Base-by-base conservation (phyloP, 2,888 invertebrate species). In the Shargacucullia verbasci region DNA sequence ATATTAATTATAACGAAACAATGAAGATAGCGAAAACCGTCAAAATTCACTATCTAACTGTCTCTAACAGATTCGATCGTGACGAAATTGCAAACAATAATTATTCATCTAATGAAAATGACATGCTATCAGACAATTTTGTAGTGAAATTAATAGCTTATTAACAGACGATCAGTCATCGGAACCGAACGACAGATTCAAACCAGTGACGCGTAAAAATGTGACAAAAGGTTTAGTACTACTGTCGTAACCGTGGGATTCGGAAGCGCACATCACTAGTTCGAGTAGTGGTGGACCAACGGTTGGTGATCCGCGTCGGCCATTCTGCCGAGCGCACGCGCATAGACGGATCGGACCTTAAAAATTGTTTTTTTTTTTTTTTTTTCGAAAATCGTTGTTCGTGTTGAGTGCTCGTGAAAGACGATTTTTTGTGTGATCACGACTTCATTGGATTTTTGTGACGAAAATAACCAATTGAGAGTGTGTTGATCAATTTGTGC, bases 291-390 rank as follows among this genome's bases (percentile, higher is more conserved):
- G 83, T 82, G 82, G 83, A 64, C 82, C 78, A 79, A 79, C 79
- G 80, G 82, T 80, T 85, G 83, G 79, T 84, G 82, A 87, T 86
- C 85, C 83, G 84, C 82, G 81, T 77, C 78, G 82, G 84, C 83
- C 85, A 89, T 86, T 88, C 82, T 59, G 82, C 71, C 59, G 75
- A 68, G 83, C 83, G 85, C 80, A 63, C 83, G 84, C 85, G 82
- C 73, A 62, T 39, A 50, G 63, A 63, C 59, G 73, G 68, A 76
- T 73, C 72, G 70, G 72, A 66, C 65, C 65, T 67, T 63, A 50
- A 71, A 72, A 60, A 67, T 59, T 61, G 47, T 59, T 52, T 59
- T 67, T 72, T 56, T 68, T 59, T 41, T 61, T 20, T 20, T n/a
- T n/a, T n/a, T n/a, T n/a, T n/a, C n/a, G n/a, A n/a, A n/a, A n/a